phyloP scores from a whole-genome alignment of 2,888 invertebrate species.

The Aspidapion aeneum region DNA sequence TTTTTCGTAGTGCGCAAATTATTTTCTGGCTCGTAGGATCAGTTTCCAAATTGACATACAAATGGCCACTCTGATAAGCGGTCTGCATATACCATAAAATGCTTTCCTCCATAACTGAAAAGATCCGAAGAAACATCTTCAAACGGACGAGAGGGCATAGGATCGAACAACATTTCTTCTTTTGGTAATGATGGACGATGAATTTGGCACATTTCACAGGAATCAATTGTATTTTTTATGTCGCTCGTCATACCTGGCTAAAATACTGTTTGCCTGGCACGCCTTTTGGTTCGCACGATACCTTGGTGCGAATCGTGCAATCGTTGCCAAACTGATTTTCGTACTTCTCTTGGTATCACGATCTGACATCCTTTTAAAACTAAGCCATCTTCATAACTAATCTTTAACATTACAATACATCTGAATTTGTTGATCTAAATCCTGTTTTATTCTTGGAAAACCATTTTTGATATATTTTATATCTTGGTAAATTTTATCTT shows the following conservation, averaged over 20 bases:
- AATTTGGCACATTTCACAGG: neutral
- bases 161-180: neutral
- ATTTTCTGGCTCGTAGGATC: neutral
- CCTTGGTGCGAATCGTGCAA: constrained; percentile 2
- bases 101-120: constrained; percentile 2
- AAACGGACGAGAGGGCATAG: neutral
- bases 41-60: too few species aligned
- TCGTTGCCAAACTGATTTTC: neutral
- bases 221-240: too few species aligned
- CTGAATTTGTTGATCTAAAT: neutral
- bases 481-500: neutral
- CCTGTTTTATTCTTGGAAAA: neutral
- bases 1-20: neutral
- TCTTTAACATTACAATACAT: neutral
- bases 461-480: neutral
- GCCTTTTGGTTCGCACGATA: neutral
- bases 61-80: too few species aligned
- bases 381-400: constrained; percentile 4
- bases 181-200: too few species aligned
- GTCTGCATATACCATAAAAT: too few species aligned
- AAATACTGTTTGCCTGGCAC: too few species aligned
- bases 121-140: constrained; percentile 2
- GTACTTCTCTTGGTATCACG: neutral
- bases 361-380: constrained; percentile 4
- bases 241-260: too few species aligned